Evolutionary conservation across 2,113 vertebrate species (phyloP).

Genomic region (Micromys minutus): DNA sequence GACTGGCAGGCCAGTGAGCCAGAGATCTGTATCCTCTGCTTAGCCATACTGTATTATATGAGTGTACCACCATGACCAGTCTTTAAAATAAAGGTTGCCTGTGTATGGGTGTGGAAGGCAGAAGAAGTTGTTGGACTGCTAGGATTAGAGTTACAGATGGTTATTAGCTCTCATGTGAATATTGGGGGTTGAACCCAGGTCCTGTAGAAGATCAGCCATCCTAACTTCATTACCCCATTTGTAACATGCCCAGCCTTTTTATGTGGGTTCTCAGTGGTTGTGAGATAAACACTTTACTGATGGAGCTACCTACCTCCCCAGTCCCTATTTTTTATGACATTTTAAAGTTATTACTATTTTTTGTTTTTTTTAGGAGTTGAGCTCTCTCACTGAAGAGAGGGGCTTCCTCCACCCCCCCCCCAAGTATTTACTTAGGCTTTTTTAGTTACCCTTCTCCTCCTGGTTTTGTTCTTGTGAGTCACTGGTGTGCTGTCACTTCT

Average conservation of each 20-base stretch:
- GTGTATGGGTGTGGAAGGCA: no score
- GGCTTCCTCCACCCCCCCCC: fast-evolving
- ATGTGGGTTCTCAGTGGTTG: background rate
- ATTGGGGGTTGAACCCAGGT: background rate
- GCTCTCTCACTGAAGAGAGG: background rate
- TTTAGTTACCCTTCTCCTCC: background rate
- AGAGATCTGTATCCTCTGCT: no score
- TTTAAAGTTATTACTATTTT: background rate
- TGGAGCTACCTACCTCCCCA: background rate
- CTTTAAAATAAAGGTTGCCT: no score
- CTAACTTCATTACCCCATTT: background rate
- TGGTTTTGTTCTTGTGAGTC: background rate
- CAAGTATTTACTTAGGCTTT: background rate
- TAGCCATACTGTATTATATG: no score
- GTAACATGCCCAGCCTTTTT: background rate
- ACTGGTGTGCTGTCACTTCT: background rate
- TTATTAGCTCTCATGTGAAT: background rate
- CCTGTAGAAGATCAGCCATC: background rate
- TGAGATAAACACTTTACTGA: background rate
- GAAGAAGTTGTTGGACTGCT: background rate
- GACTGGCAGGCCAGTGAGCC: no score
- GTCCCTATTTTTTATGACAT: background rate
- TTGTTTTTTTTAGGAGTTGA: background rate
- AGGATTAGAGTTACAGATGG: background rate
- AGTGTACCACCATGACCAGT: no score